phyloP scores from a whole-genome alignment of 2,113 vertebrate genomes.

The Capra hircus region DNA sequence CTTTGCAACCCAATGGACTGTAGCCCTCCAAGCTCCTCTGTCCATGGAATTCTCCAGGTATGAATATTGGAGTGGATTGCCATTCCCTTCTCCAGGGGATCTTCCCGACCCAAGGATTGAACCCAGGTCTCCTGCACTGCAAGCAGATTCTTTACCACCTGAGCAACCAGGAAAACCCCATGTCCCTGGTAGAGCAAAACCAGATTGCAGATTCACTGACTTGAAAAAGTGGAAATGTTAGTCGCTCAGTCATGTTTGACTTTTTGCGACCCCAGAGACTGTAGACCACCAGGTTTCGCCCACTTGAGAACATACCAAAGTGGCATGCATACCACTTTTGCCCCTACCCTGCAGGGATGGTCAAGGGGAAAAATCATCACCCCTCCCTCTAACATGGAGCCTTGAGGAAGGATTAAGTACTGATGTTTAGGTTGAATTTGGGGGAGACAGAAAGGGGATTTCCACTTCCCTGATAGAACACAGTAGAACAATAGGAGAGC shows the following conservation, averaged over 20 bases:
- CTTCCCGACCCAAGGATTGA: neutral
- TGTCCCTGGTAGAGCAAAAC: neutral
- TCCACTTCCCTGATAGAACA: neutral
- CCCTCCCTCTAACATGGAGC: neutral
- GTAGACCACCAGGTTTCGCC: neutral
- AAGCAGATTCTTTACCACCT: neutral
- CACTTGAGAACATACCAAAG: neutral
- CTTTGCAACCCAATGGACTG: neutral
- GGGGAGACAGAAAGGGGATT: neutral
- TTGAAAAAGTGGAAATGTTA: neutral
- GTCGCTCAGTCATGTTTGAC: neutral
- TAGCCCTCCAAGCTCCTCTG: neutral
- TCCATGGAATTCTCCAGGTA: neutral
- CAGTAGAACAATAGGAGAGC: neutral
- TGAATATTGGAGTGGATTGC: neutral
- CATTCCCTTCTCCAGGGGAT: neutral
- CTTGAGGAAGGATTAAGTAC: neutral
- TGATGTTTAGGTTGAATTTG: neutral
- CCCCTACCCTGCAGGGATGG: accelerated
- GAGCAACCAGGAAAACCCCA: neutral
- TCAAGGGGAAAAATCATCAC: neutral
- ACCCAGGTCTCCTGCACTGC: neutral
- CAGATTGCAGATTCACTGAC: neutral
- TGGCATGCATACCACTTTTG: accelerated
- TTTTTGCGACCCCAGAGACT: neutral